phyloP scores from a whole-genome alignment of 2,113 vertebrate genomes.

The Cephalopterus ornatus region DNA sequence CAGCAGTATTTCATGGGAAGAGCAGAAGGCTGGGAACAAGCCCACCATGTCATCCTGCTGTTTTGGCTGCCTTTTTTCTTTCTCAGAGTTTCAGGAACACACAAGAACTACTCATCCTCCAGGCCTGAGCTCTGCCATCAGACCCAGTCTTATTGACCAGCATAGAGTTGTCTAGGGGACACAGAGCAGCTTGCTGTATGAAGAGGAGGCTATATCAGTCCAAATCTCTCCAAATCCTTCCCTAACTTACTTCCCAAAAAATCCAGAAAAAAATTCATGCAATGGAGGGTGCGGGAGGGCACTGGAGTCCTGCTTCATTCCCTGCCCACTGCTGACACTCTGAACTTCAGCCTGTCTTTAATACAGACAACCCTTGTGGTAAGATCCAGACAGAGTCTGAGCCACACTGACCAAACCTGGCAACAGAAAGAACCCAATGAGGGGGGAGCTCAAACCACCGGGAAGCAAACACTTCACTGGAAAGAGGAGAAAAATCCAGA shows the following conservation, averaged over 20 bases:
- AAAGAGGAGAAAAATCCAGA: neutral
- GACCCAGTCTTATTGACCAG: fast-evolving
- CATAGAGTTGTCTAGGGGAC: neutral
- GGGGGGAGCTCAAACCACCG: neutral
- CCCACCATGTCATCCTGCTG: neutral
- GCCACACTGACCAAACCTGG: neutral
- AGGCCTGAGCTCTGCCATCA: neutral
- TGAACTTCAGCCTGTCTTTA: neutral
- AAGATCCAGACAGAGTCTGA: neutral
- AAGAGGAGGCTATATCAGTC: neutral
- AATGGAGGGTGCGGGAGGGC: neutral
- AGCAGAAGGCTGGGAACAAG: neutral
- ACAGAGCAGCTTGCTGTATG: neutral
- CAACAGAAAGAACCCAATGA: neutral
- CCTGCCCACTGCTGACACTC: neutral
- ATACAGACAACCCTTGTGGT: neutral
- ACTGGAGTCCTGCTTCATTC: neutral
- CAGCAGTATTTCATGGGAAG: neutral
- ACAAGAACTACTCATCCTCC: neutral
- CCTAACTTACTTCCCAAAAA: neutral
- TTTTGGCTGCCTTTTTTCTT: neutral
- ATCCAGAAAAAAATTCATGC: neutral
- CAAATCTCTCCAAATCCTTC: neutral
- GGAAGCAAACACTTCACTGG: neutral
- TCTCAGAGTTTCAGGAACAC: neutral